A percentile compares a stretch with the other conserved stretches of the same genome.
phyloP scores from a whole-genome alignment of 2,797 vertebrate genomes.

The Aeoliscus strigatus region DNA sequence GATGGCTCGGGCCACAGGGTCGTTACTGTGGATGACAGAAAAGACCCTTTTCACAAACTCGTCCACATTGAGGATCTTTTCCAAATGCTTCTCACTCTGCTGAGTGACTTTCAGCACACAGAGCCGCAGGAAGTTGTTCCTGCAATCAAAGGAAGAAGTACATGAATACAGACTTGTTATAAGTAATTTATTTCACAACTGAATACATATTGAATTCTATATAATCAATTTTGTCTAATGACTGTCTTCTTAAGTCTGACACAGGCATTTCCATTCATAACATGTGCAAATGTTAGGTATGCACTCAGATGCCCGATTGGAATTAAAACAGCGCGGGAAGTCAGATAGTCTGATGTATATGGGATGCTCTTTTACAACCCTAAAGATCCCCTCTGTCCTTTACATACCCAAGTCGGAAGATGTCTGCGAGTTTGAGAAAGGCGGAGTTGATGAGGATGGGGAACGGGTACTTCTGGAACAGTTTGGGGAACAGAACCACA shows the following conservation, averaged over 20 bases:
- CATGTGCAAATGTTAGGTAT: no score
- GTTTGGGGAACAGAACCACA: slow-evolving; percentile 94
- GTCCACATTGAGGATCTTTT: slow-evolving; percentile 98
- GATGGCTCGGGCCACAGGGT: slow-evolving; percentile 95
- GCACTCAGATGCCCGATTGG: no score
- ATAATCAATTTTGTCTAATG: no score
- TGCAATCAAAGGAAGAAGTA: slow-evolving; percentile 50
- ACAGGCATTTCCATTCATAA: no score
- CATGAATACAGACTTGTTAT: no score
- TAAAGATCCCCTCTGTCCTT: no score
- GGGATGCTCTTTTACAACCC: no score
- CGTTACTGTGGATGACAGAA: slow-evolving; percentile 98
- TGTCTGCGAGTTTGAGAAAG: slow-evolving; percentile 93
- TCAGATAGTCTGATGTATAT: no score
- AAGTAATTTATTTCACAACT: no score
- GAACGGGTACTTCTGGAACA: slow-evolving; percentile 98
- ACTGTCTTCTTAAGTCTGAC: no score
- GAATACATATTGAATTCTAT: no score
- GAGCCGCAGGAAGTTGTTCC: slow-evolving; percentile 94
- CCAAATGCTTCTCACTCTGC: slow-evolving; percentile 97
- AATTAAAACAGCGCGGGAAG: no score
- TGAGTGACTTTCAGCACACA: slow-evolving; percentile 98
- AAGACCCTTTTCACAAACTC: slow-evolving; percentile 98
- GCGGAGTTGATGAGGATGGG: slow-evolving; percentile 98
- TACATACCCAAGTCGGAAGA: slow-evolving; percentile 95